Evolutionary conservation across 2,888 invertebrate genomes (phyloP).

Genomic region (Tromatobia lineatoria): DNA sequence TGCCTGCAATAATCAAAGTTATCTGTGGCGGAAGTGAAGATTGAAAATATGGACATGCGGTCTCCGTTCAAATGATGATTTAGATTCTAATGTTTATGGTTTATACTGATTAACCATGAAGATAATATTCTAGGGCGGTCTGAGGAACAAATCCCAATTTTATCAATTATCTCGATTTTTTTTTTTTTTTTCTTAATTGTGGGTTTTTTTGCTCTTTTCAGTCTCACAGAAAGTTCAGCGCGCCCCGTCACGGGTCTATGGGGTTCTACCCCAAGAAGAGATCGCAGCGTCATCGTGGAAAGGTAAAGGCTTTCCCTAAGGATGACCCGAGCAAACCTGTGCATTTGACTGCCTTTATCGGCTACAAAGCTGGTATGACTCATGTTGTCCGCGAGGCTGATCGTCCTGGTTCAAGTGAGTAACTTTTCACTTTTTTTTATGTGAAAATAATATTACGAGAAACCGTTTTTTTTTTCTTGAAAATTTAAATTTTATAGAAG

Average conservation of each 20-base stretch:
- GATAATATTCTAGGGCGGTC: constrained; percentile 92
- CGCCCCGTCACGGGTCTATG: constrained; percentile 99
- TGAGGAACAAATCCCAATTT: constrained; percentile 84
- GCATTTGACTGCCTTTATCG: constrained; percentile 98
- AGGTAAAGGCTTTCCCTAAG: constrained; percentile 99
- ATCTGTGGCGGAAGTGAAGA: too few species aligned
- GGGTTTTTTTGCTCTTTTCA: constrained; percentile 83
- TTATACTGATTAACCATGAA: constrained; percentile 89
- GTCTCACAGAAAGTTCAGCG: constrained; percentile 99
- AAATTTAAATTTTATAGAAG: too few species aligned
- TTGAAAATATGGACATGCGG: background rate
- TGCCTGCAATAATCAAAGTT: too few species aligned
- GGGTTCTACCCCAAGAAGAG: constrained; percentile 99
- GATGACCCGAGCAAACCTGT: constrained; percentile 98
- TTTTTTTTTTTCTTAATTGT: background rate
- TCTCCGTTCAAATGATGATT: constrained; percentile 87
- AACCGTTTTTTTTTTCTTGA: too few species aligned
- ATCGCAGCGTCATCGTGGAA: constrained; percentile 98
- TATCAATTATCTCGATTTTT: constrained; percentile 56
- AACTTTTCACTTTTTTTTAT: constrained; percentile 1
- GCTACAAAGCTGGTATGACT: constrained; percentile 99
- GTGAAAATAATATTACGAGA: too few species aligned
- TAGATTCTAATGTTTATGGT: constrained; percentile 89
- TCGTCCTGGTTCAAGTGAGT: constrained; percentile 99
- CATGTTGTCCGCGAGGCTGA: constrained; percentile 99